Evolutionary conservation across 2,888 invertebrate species (phyloP), one percentile per base, ranked within the genome.

Genomic region (Saturnia japonica): DNA sequence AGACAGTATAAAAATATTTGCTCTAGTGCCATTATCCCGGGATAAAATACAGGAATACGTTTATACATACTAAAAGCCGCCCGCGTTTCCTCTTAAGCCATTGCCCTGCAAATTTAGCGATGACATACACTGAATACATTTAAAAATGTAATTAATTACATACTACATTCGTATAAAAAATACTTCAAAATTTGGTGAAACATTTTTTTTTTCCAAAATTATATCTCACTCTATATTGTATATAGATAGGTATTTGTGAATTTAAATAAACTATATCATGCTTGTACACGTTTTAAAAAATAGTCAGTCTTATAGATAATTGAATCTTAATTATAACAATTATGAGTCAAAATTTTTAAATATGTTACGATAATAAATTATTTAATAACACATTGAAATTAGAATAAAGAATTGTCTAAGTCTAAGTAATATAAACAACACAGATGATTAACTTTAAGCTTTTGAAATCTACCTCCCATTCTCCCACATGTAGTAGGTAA

Each of bases 271-370:
- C 43, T 8, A 7, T 54, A 54, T 54, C 19, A 54, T 54, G 54
- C 22, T 54, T 54, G 54, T 54, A 54, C 14, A n/a, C 14, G n/a
- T n/a, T 54, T n/a, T 54, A 74, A 68, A 70, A 64, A 75, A 71
- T 75, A 76, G 67, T 78, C 78, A 79, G 79, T 79, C 79, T 80
- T 78, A 47, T 69, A 25, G 68, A 34, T n/a, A 62, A 69, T 69
- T 45, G 47, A 62, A 69, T 69, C 72, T 72, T 72, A 72, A 60
- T 67, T n/a, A n/a, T n/a, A n/a, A n/a, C n/a, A n/a, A n/a, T n/a
- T n/a, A n/a, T n/a, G n/a, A n/a, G n/a, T n/a, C n/a, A n/a, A 57
- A 34, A 34, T 34, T 45, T 11, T 51, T 51, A 22, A 22, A 22
- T 8, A n/a, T n/a, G n/a, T n/a, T 22, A 54, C 22, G 22, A 54